phyloP scores from a whole-genome alignment of 2,797 vertebrate genomes.

The Onychomys arenicola region DNA sequence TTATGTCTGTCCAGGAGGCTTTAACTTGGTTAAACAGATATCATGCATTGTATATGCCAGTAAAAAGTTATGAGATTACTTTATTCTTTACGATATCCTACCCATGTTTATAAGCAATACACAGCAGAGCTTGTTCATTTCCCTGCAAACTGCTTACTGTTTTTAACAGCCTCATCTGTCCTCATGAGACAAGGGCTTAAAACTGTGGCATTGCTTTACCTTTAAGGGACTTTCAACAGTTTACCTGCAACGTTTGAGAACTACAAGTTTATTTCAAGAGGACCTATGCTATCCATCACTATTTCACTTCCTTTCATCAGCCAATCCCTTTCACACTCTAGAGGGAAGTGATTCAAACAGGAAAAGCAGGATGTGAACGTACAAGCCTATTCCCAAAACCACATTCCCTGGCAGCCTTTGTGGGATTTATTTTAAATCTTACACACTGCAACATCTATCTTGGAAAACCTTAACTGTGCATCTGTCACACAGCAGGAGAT shows the following conservation, averaged over 20 bases:
- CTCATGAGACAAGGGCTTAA: conserved; percentile 18
- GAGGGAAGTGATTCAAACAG: conserved; percentile 58
- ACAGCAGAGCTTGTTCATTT: not conserved
- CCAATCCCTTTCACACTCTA: conserved; percentile 44
- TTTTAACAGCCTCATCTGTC: not conserved
- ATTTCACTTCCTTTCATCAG: conserved; percentile 52
- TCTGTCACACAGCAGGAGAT: conserved; percentile 68
- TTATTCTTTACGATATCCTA: not conserved
- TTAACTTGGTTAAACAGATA: not conserved
- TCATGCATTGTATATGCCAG: not conserved
- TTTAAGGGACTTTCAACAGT: conserved; percentile 54
- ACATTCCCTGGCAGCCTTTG: conserved; percentile 35
- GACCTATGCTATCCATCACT: conserved; percentile 47
- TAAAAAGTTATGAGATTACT: not conserved
- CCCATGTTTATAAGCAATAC: not conserved
- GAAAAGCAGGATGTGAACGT: conserved; percentile 53
- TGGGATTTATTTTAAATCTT: conserved; percentile 64
- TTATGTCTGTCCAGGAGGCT: not conserved
- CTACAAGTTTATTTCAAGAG: conserved; percentile 47
- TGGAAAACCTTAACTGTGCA: conserved; percentile 62
- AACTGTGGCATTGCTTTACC: not conserved
- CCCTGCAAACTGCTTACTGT: not conserved
- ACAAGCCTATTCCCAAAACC: conserved; percentile 64
- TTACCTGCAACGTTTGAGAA: conserved; percentile 45
- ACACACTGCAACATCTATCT: conserved; percentile 56